These are phyloP conservation scores for Serripes groenlandicus DNA, from an alignment of 2,888 invertebrate genomes.

Conservation along the genomic window DNA sequence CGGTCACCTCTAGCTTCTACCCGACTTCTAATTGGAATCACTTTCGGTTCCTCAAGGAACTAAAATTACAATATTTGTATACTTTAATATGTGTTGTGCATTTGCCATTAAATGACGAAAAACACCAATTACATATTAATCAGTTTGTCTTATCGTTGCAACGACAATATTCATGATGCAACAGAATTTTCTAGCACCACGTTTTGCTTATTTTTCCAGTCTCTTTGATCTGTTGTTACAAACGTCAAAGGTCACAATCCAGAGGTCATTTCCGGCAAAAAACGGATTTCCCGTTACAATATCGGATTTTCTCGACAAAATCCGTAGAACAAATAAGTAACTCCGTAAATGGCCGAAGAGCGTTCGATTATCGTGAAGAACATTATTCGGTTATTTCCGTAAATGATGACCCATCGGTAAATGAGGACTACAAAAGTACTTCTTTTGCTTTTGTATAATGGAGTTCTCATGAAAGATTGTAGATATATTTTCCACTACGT, in stretches of 20 bases:
- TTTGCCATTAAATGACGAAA: constrained; percentile 16
- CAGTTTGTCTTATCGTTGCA: neutral
- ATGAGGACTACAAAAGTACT: too few relatives aligned
- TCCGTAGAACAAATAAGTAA: too few relatives aligned
- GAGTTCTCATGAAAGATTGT: too few relatives aligned
- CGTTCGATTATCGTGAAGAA: too few relatives aligned
- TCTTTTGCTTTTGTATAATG: too few relatives aligned
- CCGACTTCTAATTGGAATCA: constrained; percentile 14
- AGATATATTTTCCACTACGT: too few relatives aligned
- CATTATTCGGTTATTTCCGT: too few relatives aligned
- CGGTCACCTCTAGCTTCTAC: neutral
- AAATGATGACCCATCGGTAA: too few relatives aligned
- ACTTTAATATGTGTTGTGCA: constrained; percentile 4
- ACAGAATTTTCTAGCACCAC: constrained; percentile 16
- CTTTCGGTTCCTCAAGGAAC: constrained; percentile 31
- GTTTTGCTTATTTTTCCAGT: constrained; percentile 26
- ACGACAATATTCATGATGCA: neutral
- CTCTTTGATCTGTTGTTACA: constrained; percentile 32
- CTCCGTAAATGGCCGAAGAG: too few relatives aligned
- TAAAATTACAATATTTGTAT: constrained; percentile 39
- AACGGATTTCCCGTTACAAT: neutral
- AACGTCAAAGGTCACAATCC: constrained; percentile 45
- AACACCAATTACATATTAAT: constrained; percentile 16
- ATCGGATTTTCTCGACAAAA: too few relatives aligned
- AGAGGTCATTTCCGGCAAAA: constrained; percentile 45